These are phyloP conservation scores for Ceryle rudis DNA, from an alignment of 2,797 vertebrate species.

Conservation along the genomic window DNA sequence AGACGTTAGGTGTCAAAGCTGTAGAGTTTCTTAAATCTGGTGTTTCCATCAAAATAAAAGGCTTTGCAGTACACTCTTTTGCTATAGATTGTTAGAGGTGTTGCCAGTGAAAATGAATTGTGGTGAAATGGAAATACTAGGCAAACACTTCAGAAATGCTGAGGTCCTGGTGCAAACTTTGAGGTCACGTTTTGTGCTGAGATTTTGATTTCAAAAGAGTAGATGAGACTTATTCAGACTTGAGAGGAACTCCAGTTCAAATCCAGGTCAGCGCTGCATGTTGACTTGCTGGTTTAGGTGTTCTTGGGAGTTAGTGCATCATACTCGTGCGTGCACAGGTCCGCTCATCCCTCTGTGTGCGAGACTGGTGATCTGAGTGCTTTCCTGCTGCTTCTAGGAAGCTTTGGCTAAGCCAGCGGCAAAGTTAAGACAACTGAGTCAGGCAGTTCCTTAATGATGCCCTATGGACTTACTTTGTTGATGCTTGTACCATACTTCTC, in stretches of 20 bases:
- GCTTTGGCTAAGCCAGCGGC: not conserved
- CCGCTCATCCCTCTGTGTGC: too few relatives aligned
- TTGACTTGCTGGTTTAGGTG: not conserved
- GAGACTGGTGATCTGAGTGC: not conserved
- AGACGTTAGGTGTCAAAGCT: not conserved
- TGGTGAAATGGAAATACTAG: not conserved
- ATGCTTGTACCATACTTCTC: constrained; percentile 77
- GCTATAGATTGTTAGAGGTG: not conserved
- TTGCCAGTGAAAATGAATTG: not conserved
- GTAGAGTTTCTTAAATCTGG: not conserved
- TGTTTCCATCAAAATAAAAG: not conserved
- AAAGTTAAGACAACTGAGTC: not conserved
- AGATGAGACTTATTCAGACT: not conserved
- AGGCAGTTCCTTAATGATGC: not conserved
- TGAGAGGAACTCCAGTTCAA: not conserved
- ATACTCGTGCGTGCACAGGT: rapidly evolving
- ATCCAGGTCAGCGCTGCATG: not conserved
- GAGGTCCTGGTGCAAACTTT: not conserved
- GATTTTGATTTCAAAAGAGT: not conserved
- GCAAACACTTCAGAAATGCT: not conserved
- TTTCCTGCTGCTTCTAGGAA: not conserved
- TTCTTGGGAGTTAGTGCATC: not conserved
- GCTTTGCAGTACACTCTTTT: rapidly evolving
- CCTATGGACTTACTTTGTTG: constrained; percentile 71
- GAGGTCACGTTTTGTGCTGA: not conserved